phyloP scores from a whole-genome alignment of 2,888 invertebrate species.

The Yponomeuta plumbellus region DNA sequence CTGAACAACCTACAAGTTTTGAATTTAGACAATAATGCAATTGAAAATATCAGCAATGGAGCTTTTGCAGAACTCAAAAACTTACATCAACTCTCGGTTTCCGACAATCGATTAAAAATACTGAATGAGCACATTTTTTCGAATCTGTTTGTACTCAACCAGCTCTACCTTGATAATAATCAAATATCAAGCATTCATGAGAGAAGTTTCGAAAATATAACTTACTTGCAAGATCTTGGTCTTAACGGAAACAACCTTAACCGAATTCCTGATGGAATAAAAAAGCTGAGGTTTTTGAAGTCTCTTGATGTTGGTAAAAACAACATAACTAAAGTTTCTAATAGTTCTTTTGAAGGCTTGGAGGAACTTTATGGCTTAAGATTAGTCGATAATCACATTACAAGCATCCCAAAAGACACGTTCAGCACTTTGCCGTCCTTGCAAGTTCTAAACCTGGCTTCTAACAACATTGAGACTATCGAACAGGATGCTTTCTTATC shows the following conservation, averaged over 20 bases:
- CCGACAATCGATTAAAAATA: conserved; percentile 80
- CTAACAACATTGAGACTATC: conserved; percentile 84
- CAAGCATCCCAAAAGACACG: conserved; percentile 83
- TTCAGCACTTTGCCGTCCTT: conserved; percentile 83
- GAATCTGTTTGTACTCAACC: conserved; percentile 83
- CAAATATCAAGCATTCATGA: conserved; percentile 80
- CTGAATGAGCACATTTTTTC: conserved; percentile 82
- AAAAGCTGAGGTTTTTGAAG: conserved; percentile 81
- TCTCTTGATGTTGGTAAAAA: conserved; percentile 90
- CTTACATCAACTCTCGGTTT: conserved; percentile 84
- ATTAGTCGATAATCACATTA: conserved; percentile 86
- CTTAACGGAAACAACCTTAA: conserved; percentile 83
- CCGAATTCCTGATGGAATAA: conserved; percentile 80
- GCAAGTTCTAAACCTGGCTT: conserved; percentile 86
- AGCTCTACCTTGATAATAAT: conserved; percentile 85
- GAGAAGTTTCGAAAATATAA: conserved; percentile 84
- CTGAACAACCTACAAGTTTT: conserved; percentile 84
- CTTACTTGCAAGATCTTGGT: conserved; percentile 85
- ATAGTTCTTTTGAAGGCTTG: conserved; percentile 84
- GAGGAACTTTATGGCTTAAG: conserved; percentile 85
- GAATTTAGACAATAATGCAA: conserved; percentile 83
- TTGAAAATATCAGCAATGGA: conserved; percentile 82
- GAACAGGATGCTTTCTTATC: conserved; percentile 86
- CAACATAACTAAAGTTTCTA: conserved; percentile 81
- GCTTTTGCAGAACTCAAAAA: conserved; percentile 85